Conservation (phyloP, 35 echinoderm and acorn worm species). For the Chiridota heheva region DNA sequence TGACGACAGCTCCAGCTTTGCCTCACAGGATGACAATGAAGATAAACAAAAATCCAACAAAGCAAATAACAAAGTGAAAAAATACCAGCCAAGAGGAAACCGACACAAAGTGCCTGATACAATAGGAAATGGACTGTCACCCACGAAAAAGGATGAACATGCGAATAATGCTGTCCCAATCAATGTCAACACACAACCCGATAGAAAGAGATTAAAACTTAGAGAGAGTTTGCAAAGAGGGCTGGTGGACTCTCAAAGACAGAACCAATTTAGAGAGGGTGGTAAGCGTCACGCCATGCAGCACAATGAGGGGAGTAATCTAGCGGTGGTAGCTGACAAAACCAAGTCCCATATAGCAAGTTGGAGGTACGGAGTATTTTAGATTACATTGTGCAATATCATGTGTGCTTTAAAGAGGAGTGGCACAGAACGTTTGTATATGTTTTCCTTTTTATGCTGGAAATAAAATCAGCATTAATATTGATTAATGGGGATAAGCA, state of each 20-base stretch:
- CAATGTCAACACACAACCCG: neutral
- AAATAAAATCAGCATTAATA: neutral
- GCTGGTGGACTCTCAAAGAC: slow-evolving; percentile 28
- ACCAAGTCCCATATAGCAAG: slow-evolving; percentile 11
- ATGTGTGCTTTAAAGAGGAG: neutral
- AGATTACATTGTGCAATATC: neutral
- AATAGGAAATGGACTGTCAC: neutral
- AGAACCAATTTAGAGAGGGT: slow-evolving; percentile 35
- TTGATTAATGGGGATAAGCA: neutral
- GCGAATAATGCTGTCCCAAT: neutral
- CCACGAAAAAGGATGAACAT: neutral
- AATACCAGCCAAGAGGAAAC: neutral
- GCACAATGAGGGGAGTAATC: slow-evolving; percentile 61
- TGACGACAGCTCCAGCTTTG: neutral
- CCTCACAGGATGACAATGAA: slow-evolving; percentile 29
- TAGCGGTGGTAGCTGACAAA: neutral
- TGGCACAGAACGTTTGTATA: neutral
- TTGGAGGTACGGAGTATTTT: slow-evolving; percentile 40
- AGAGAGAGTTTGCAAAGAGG: slow-evolving; percentile 46
- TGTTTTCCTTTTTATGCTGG: neutral
- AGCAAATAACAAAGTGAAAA: neutral
- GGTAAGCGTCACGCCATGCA: slow-evolving; percentile 59
- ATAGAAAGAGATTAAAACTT: slow-evolving; percentile 2
- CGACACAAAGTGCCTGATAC: neutral
- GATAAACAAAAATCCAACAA: slow-evolving; percentile 22